Percentiles rank a stretch among this genome's conserved stretches.
Conservation (phyloP, 2,797 vertebrate genomes). For the Microctenopoma lineatum region DNA sequence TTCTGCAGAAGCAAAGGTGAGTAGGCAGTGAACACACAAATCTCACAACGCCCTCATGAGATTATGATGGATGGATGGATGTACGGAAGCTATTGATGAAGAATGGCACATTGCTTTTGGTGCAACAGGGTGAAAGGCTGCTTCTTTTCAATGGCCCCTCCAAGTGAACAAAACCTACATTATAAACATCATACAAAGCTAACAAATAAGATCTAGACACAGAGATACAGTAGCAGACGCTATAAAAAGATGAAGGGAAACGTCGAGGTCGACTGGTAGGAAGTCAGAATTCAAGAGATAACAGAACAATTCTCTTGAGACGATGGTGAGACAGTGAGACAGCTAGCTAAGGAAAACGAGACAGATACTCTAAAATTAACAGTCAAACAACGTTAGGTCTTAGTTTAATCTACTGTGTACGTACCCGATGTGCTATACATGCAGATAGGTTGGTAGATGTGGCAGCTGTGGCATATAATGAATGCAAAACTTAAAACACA, state of each 20-base stretch:
- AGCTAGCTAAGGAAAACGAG: conserved; percentile 2
- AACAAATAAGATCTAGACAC: conserved; percentile 2
- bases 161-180: conserved; percentile 20
- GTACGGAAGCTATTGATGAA: conserved; percentile 39
- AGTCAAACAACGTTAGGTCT: conserved; percentile 22
- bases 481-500: conserved; percentile 46
- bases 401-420: background rate
- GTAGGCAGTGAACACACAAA: conserved; percentile 27
- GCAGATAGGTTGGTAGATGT: background rate
- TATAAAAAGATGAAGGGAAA: conserved; percentile 22
- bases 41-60: conserved; percentile 37
- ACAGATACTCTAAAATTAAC: conserved; percentile 29
- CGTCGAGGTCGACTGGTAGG: background rate
- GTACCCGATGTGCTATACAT: background rate
- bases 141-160: conserved; percentile 11
- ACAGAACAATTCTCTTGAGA: conserved; percentile 30
- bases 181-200: conserved; percentile 1
- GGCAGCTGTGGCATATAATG: conserved; percentile 38
- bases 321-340: conserved; percentile 13
- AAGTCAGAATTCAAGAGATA: conserved; percentile 25
- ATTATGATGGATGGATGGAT: conserved; percentile 36
- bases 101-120: conserved; percentile 34
- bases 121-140: conserved; percentile 13
- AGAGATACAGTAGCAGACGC: conserved; percentile 2
- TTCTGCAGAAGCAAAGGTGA: conserved; percentile 34